Evolutionary conservation across 2,888 invertebrate species (phyloP).

Genomic region (Hyles lineata): DNA sequence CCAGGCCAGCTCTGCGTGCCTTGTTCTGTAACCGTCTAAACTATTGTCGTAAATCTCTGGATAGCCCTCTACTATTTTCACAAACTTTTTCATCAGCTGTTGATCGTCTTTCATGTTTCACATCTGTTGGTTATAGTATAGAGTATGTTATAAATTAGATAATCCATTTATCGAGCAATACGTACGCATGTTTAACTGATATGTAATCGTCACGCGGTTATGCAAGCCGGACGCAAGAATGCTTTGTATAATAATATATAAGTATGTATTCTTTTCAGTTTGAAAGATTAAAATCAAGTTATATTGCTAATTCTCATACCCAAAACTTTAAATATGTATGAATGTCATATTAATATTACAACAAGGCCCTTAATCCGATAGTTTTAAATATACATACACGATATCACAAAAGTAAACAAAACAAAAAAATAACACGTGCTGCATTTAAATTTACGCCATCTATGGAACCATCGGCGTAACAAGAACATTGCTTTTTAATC

Average conservation of each 20-base stretch:
- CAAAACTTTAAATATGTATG: no score
- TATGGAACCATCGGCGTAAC: constrained; percentile 4
- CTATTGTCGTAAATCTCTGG: constrained; percentile 77
- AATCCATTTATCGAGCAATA: not conserved
- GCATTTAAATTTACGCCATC: constrained; percentile 8
- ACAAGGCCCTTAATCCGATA: not conserved
- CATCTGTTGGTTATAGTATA: constrained; percentile 28
- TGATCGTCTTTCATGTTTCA: constrained; percentile 71
- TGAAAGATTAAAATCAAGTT: no score
- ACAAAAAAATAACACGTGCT: not conserved
- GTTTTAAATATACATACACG: not conserved
- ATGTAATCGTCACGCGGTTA: not conserved
- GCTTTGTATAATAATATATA: not conserved
- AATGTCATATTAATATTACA: no score
- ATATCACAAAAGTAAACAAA: not conserved
- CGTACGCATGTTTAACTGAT: not conserved
- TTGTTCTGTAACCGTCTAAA: constrained; percentile 69
- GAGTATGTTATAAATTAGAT: not conserved
- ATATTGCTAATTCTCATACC: no score
- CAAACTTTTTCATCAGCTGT: constrained; percentile 73
- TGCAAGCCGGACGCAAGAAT: not conserved
- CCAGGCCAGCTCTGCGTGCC: constrained; percentile 50
- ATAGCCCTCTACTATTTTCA: constrained; percentile 74
- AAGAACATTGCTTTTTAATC: not conserved
- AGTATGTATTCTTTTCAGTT: no score